Percentiles rank a stretch among this genome's conserved stretches.
Evolutionary conservation across 1,140 invertebrate species (phyloP).

Genomic region (Rhopalosiphum maidis): DNA sequence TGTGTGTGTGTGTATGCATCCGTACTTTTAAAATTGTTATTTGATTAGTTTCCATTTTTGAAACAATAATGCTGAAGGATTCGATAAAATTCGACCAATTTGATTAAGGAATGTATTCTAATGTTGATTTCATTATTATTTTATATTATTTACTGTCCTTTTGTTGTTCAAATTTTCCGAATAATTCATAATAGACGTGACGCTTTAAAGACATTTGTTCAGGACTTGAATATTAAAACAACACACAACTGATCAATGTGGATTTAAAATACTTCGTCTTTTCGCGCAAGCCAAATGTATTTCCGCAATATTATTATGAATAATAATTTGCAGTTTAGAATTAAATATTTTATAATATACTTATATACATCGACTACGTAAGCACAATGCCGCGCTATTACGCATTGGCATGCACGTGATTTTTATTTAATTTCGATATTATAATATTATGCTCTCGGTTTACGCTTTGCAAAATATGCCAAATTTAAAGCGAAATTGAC

Average conservation of each 20-base stretch:
- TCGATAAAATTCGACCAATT: neutral
- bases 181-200: neutral
- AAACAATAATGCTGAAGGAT: neutral
- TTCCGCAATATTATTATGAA: neutral
- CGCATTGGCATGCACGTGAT: neutral
- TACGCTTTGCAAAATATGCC: neutral
- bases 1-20: no score
- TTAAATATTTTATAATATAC: neutral
- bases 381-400: neutral
- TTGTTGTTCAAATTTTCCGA: neutral
- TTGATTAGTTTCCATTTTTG: neutral
- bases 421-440: constrained; percentile 6
- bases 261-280: neutral
- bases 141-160: neutral
- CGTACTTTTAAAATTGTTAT: neutral
- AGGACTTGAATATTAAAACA: neutral
- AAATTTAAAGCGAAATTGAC: neutral
- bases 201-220: neutral
- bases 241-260: neutral
- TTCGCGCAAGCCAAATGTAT: neutral
- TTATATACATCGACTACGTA: neutral
- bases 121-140: neutral
- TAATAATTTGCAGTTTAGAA: neutral
- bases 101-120: neutral
- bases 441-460: neutral